These are phyloP conservation scores for Acanthis flammea DNA, from an alignment of 2,797 vertebrate genomes.

Conservation along the genomic window DNA sequence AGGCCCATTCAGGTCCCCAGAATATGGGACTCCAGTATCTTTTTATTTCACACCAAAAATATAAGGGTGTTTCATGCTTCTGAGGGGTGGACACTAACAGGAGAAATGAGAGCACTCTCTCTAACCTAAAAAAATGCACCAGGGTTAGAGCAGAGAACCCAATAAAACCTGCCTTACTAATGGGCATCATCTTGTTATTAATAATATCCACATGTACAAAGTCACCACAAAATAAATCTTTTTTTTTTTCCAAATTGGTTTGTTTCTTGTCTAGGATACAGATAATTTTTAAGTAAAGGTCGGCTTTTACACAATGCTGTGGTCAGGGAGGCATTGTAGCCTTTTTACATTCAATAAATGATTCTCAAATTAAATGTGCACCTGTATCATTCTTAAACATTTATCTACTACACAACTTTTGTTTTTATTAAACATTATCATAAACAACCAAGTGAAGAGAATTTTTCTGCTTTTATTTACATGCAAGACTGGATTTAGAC, in stretches of 20 bases:
- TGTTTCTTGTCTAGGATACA: not conserved
- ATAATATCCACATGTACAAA: not conserved
- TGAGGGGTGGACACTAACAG: not conserved
- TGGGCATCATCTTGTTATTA: not conserved
- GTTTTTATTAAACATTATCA: not conserved
- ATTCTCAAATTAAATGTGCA: not conserved
- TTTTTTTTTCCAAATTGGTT: accelerated
- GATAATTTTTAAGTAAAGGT: not conserved
- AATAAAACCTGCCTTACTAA: not conserved
- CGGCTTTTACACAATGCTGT: not conserved
- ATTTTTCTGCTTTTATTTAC: not conserved
- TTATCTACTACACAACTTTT: not conserved
- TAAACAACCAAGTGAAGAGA: not conserved
- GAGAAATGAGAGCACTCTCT: not conserved
- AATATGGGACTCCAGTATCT: not conserved
- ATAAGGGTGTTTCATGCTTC: not conserved
- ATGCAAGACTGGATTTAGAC: not conserved
- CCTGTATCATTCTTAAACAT: not conserved
- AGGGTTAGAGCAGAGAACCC: not conserved
- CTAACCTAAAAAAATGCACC: not conserved
- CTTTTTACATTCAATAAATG: not conserved
- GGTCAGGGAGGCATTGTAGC: not conserved
- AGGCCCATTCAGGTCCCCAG: not conserved
- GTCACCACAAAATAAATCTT: not conserved
- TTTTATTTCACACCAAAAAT: not conserved